Conservation (phyloP, 2,797 vertebrate genomes). For the Anguilla megastoma region DNA sequence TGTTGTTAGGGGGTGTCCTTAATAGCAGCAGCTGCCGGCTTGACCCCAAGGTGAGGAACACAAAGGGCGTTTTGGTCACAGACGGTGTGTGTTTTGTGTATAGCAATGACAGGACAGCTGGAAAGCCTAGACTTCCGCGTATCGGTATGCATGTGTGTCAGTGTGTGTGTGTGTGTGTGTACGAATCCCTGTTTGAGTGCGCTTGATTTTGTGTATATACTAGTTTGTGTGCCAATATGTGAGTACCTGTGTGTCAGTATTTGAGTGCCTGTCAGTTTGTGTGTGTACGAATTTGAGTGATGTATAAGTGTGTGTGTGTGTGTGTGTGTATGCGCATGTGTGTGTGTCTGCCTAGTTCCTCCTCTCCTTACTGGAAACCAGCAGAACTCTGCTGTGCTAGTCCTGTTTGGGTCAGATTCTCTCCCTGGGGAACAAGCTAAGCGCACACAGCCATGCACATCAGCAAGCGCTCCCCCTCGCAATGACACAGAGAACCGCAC, state of each 20-base stretch:
- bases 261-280: no score
- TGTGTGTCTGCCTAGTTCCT: constrained; percentile 31
- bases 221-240: constrained; percentile 15
- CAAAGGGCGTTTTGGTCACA: neutral
- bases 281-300: neutral
- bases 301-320: constrained; percentile 27
- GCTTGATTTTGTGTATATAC: neutral
- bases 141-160: neutral
- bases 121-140: neutral
- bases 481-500: neutral
- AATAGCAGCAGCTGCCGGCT: neutral
- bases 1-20: neutral
- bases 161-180: neutral
- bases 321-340: constrained; percentile 8
- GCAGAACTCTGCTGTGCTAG: neutral
- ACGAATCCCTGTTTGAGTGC: neutral
- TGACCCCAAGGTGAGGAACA: neutral
- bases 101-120: neutral
- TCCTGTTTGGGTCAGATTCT: neutral
- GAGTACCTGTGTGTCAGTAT: neutral
- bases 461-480: neutral
- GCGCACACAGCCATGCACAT: neutral
- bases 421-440: neutral
- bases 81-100: neutral
- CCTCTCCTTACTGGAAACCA: constrained; percentile 39